Conservation (phyloP, 2,888 invertebrate species). For the Chaitophorus viminalis region DNA sequence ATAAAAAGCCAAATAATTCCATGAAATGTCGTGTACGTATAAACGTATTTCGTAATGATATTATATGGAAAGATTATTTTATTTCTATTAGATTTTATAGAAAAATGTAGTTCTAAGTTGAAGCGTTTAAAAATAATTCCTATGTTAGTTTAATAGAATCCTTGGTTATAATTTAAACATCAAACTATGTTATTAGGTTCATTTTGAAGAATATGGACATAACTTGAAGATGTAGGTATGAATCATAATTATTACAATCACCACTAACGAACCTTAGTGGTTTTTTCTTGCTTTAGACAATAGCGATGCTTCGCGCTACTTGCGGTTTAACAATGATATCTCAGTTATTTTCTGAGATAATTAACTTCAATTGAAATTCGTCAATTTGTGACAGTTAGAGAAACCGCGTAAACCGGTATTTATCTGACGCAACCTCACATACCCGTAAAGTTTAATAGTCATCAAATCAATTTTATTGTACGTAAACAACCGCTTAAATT, state of each 20-base stretch:
- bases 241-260: constrained; percentile 4
- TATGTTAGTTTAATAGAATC: neutral
- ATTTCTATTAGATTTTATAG: neutral
- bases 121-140: neutral
- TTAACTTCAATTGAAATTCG: constrained; percentile 10
- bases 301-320: neutral
- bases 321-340: neutral
- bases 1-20: neutral
- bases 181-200: constrained; percentile 32
- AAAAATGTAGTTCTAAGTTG: neutral
- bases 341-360: neutral
- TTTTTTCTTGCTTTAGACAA: neutral
- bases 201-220: constrained; percentile 3
- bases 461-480: constrained; percentile 12
- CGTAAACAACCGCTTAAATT: neutral
- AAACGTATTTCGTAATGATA: neutral
- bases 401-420: constrained; percentile 11
- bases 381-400: neutral
- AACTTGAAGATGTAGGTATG: neutral
- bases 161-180: neutral
- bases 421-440: neutral
- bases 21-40: neutral
- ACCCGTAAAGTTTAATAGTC: constrained; percentile 13
- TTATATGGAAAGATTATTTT: neutral
- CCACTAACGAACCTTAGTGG: neutral